Evolutionary conservation across 1,140 invertebrate species (phyloP), one percentile per base, ranked within the genome.

Genomic region (Lasioglossum albipes): DNA sequence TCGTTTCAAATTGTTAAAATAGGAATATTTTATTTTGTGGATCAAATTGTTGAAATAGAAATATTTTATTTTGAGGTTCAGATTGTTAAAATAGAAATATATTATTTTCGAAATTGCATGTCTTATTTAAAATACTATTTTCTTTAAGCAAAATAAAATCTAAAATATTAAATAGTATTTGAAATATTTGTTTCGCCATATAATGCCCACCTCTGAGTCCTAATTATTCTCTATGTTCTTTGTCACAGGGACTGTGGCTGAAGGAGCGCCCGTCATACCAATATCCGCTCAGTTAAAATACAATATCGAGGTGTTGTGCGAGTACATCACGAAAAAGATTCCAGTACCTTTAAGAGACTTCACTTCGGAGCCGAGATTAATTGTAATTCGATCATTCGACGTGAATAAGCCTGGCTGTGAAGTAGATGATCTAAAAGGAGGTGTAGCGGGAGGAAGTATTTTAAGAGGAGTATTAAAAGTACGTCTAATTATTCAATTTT

Each of bases 381-480:
- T 99, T 91, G 98, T 99, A 52, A 99, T 99, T 90, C 95, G 99
- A 84, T 99, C 99, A 13, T 99, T 99, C 93, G 99, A 99, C 94
- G 99, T 99, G 0, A 99, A 99, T 94, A 99, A 99, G 93, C 99
- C 99, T 27, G 99, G 99, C 45, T 99, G 98, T 93, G 99, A 99
- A 94, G 99, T 99, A 1, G 98, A 99, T 85, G 98, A 99, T 92
- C 94, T 99, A 12, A 98, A 99, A 91, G 99, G 99, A 52, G 99
- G 99, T 49, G 99, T 99, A 12, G 99, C 99, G 82, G 99, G 99
- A 83, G 99, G 99, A 41, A 99, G 98, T 92, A 99, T 99, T 87
- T 94, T 99, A 1, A 96, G 97, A 92, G 99, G 99, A 81, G 98
- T 99, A 7, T 94, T 99, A 7, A 98, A 97, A 93, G 97, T 98